Evolutionary conservation across 2,113 vertebrate genomes (phyloP), one percentile per base, ranked within the genome.

Genomic region (Colaptes auratus): DNA sequence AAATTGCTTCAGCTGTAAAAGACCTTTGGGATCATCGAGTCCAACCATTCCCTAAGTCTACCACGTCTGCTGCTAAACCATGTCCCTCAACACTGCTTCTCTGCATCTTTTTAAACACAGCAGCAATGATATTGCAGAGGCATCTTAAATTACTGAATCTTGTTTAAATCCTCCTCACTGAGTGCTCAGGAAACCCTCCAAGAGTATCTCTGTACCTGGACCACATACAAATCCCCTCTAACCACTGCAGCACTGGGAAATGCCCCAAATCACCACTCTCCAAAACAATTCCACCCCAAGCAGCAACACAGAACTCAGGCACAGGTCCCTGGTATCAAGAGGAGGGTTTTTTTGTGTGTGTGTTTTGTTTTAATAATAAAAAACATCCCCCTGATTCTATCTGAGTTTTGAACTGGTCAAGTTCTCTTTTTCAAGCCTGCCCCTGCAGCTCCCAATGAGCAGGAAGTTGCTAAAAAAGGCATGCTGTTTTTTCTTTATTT

Each of bases 101-200:
- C 23, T 13, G 7, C 23, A 52, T 52, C 50, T 52, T 52, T 52
- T 25, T 24, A 52, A 52, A 25, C 50, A 52, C 23, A 52, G 36
- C 66, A 90, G 73, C 82, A 82, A 64, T 33, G 42, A 61, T 11
- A 20, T 56, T 19, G 15, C 74, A 83, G 74, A 93, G 73, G 48
- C 50, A 53, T 42, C 82, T 72, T 60, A 86, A 91, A 56, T 63
- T 36, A 67, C 67, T n/a, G 50, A 93, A 67, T 82, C 92, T 88
- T 76, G 69, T 60, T 73, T 50, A 96, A 96, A 95, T 83, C 69
- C 66, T 60, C 52, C 30, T 86, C 53, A 59, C 27, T 10, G 25
- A 96, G 50, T 36, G 91, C 88, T 88, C 80, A 33, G 15, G 11
- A 96, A 96, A 79, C 56, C 46, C 81, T 66, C 46, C 36, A 63